These are phyloP conservation scores for Drosophila merina DNA, from an alignment of 2,888 invertebrate species.

Conservation along the genomic window DNA sequence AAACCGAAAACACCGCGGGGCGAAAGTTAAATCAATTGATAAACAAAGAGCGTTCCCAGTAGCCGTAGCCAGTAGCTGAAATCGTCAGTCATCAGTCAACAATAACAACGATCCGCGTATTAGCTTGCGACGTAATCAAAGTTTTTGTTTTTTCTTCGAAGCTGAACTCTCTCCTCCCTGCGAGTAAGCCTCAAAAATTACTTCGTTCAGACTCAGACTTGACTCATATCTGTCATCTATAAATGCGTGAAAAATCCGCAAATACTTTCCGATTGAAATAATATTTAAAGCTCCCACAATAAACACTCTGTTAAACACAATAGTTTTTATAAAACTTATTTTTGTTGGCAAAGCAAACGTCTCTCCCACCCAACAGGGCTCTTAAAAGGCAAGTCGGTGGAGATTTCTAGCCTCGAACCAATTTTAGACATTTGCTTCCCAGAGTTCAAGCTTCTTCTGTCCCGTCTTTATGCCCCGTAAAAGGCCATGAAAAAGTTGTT, in stretches of 20 bases:
- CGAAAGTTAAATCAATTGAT: slow-evolving; percentile 69
- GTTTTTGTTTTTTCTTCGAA: slow-evolving; percentile 13
- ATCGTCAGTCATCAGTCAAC: slow-evolving; percentile 27
- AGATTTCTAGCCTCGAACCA: slow-evolving; percentile 30
- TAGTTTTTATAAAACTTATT: too few species aligned
- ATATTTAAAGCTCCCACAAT: too few species aligned
- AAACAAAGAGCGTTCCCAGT: slow-evolving; percentile 58
- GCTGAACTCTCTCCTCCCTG: not conserved
- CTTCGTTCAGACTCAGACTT: too few species aligned
- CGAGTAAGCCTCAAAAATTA: too few species aligned
- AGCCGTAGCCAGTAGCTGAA: slow-evolving; percentile 1
- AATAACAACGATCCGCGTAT: slow-evolving; percentile 15
- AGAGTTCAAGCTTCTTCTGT: slow-evolving; percentile 16
- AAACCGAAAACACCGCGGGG: slow-evolving; percentile 22
- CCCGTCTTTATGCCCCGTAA: slow-evolving; percentile 46
- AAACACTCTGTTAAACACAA: too few species aligned
- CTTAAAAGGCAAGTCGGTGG: slow-evolving; percentile 41
- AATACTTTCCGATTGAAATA: too few species aligned
- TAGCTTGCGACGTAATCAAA: slow-evolving; percentile 30
- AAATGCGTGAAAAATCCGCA: too few species aligned
- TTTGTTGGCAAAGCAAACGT: too few species aligned
- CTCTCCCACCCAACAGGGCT: slow-evolving; percentile 24
- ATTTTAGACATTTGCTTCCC: slow-evolving; percentile 25
- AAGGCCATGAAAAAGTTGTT: slow-evolving; percentile 63
- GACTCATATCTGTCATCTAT: too few species aligned